Percentiles rank a stretch among this genome's conserved stretches.
Conservation (phyloP, 2,797 vertebrate genomes). For the Capromys pilorides region DNA sequence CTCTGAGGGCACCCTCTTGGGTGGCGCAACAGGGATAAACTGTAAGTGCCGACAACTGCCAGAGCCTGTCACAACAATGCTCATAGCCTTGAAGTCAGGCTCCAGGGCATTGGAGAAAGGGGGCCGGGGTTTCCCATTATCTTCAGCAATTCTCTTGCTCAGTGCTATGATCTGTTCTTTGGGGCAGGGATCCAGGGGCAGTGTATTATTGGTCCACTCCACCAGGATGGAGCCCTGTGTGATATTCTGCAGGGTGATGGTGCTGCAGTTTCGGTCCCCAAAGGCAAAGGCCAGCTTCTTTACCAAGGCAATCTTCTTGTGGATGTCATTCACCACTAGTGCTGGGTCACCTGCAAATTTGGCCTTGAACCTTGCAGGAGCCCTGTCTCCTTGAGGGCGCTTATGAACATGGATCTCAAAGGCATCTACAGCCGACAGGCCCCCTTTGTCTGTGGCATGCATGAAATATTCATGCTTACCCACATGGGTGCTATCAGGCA, state of each 20-base stretch:
- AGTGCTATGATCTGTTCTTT: constrained; percentile 91
- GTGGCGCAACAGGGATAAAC: constrained; percentile 88
- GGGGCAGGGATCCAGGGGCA: constrained; percentile 93
- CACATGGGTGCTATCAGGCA: constrained; percentile 91
- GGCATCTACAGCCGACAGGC: constrained; percentile 92
- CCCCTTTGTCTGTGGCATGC: constrained; percentile 96
- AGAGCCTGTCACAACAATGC: constrained; percentile 88
- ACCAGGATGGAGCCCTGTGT: constrained; percentile 93
- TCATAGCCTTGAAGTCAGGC: constrained; percentile 92
- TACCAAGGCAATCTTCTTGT: constrained; percentile 95
- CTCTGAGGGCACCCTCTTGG: constrained; percentile 81
- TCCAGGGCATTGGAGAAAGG: constrained; percentile 89
- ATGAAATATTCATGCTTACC: constrained; percentile 98
- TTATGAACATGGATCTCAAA: constrained; percentile 95
- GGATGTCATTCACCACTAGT: constrained; percentile 89
- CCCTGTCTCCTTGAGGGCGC: constrained; percentile 90
- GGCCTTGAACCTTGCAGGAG: constrained; percentile 92
- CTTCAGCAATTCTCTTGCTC: constrained; percentile 89
- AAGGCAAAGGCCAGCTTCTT: constrained; percentile 94
- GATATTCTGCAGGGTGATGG: constrained; percentile 93
- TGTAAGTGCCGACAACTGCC: constrained; percentile 91
- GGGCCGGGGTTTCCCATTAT: constrained; percentile 86
- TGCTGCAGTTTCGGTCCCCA: constrained; percentile 96
- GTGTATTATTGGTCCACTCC: constrained; percentile 97
- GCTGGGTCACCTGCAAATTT: constrained; percentile 92